Evolutionary conservation across 2,888 invertebrate genomes (phyloP), one percentile per base, ranked within the genome.

Genomic region (Hedya salicella): DNA sequence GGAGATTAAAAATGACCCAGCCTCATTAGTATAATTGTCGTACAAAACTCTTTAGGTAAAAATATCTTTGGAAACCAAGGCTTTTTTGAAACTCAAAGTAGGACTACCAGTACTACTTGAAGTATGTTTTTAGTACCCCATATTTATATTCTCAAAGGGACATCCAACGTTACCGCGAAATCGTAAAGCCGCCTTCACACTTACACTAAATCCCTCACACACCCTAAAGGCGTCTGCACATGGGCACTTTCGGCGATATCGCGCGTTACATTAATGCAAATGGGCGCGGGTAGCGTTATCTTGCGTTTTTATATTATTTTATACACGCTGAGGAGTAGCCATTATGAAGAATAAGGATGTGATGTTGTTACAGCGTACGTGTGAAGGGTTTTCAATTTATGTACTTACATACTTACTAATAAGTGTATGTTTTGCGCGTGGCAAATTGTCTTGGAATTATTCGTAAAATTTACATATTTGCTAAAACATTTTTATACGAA

Each of bases 251-350:
- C 59, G 60, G 70, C 78, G 80, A 80, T 80, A 80, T 77, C 75
- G 73, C 76, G 74, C 78, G 81, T 79, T 79, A 77, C 78, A 84
- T 86, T 85, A 85, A 86, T 85, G 85, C 83, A 85, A 85, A 85
- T 81, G 83, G 79, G 64, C 67, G 69, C 69, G 72, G 70, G 74
- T 65, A 69, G 74, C 71, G 80, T 82, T 82, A 83, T 83, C 81
- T 80, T 70, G 68, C 78, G 78, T 80, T 83, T 85, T 86, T 83
- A 80, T 81, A 36, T 36, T 36, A 25, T 25, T 25, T 25, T 25
- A 25, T 44, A 36, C 36, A 39, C 73, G 73, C 75, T 73, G 78
- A 80, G 79, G 81, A 77, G 76, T 73, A 69, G 68, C 77, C 77
- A 82, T 83, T 82, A 82, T 75, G 73, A 67, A 71, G 74, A 76